Evolutionary conservation across 92 coral and sea anemone species (phyloP), one percentile per base, ranked within the genome.

Genomic region (Phenganax stokvisi): DNA sequence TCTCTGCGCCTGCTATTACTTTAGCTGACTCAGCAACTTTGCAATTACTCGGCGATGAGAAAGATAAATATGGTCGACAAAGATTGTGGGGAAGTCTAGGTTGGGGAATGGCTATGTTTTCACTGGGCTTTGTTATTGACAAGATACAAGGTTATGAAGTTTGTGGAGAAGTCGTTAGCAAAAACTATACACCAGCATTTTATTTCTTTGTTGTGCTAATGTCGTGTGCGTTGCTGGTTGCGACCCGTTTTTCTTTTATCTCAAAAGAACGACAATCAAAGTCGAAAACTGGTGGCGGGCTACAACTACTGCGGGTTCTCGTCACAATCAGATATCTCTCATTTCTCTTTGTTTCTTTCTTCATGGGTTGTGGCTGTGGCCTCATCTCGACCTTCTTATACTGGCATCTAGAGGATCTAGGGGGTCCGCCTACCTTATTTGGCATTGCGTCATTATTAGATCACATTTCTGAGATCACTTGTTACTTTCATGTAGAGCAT

Each of bases 351-450:
- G 99, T 96, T 66, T 85, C 97, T 56, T 96, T 96, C 77, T 91
- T 96, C 79, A 87, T 96, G 89, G 99, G 99, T 13, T 92, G 90
- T 62, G 99, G 99, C 54, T 86, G 90, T 8, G 99, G 99, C 0
- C 90, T 96, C 10, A 96, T 96, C 54, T 96, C 92, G 70, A 96
- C 99, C 1, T 96, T 96, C 63, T 85, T 96, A 12, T 96, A 92
- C 85, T 96, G 99, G 99, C 99, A 96, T 71, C 92, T 96, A 37
- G 99, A 96, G 76, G 99, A 96, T 71, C 90, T 96, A 65, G 99
- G 99, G 0, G 99, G 99, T 0, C 99, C 99, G 10, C 99, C 99
- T 65, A 96, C 99, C 11, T 85, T 96, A 54, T 96, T 96, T 89
- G 99, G 99, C 10, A 89, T 96, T n/a, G 99, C 99, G 77, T 96